Evolutionary conservation across 2,888 invertebrate species (phyloP), one percentile per base, ranked within the genome.

Genomic region (Stegana nigrithorax): DNA sequence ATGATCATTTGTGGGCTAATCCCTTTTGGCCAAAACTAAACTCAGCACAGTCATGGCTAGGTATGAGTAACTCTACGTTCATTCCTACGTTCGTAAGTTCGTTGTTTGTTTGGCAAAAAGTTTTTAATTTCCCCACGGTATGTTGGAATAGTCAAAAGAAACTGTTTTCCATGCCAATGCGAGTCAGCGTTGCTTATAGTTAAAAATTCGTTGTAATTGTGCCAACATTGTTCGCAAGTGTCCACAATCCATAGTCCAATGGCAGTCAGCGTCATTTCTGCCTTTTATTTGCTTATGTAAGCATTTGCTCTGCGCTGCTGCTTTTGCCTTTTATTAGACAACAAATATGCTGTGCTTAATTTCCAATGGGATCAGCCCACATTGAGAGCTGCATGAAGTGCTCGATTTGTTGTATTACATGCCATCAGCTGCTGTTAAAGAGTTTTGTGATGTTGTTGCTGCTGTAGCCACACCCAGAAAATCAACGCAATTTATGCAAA

Each of bases 81-180:
- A n/a, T n/a, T n/a, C n/a, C n/a, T n/a, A n/a, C n/a, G n/a, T n/a
- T n/a, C n/a, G n/a, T n/a, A n/a, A n/a, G n/a, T n/a, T n/a, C n/a
- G n/a, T n/a, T n/a, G n/a, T n/a, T n/a, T n/a, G n/a, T 39, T 8
- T 39, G n/a, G 14, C 17, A 10, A 29, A 29, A 51, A 51, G 51
- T 55, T 55, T 55, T 23, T 32, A 55, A 55, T 55, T 55, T 55
- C 53, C 53, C 53, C 17, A 36, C 1, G 53, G 53, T 21, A 55
- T 55, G 53, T 29, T n/a, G 21, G 36, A 55, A 32, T 55, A 32
- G 32, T 36, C 53, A 32, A 55, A 39, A 39, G n/a, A 2, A 39
- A 39, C 39, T 39, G 39, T 14, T 39, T 39, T 39, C 32, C 32
- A 12, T 32, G 32, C 12, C 32, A 10, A 32, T 36, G 3, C 14